Conservation (phyloP, 1,140 invertebrate genomes). For the Heliconius congener region DNA sequence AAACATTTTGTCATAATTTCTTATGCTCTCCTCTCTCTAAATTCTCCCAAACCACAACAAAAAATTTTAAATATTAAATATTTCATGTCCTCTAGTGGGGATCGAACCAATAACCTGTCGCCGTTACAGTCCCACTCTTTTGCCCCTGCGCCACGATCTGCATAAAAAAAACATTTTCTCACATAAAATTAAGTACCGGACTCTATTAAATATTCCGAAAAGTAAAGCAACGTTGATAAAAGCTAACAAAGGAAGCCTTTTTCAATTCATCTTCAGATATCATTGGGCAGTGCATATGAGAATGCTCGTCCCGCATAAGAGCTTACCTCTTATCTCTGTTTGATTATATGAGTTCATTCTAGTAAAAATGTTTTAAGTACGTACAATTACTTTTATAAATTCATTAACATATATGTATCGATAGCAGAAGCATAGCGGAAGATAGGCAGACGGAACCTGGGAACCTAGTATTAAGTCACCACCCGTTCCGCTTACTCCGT, state of each 20-base stretch:
- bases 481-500: not conserved
- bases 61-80: no score
- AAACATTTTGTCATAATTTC: no score
- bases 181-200: not conserved
- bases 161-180: no score
- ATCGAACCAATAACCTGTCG: no score
- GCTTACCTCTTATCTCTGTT: not conserved
- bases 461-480: not conserved
- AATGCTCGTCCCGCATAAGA: slow-evolving; percentile 2
- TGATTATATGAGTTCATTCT: not conserved
- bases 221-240: not conserved
- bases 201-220: slow-evolving; percentile 2
- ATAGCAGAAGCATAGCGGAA: no score
- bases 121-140: no score
- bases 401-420: not conserved
- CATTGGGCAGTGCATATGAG: not conserved
- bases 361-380: not conserved
- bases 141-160: no score
- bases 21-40: no score
- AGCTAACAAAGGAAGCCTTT: slow-evolving; percentile 7
- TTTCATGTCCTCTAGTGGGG: no score
- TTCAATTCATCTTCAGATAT: slow-evolving; percentile 6
- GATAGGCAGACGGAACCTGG: not conserved
- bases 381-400: no score
- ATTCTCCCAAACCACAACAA: no score